Evolutionary conservation across 2,113 vertebrate species (phyloP), one percentile per base, ranked within the genome.

Genomic region (Beaufortia kweichowensis): DNA sequence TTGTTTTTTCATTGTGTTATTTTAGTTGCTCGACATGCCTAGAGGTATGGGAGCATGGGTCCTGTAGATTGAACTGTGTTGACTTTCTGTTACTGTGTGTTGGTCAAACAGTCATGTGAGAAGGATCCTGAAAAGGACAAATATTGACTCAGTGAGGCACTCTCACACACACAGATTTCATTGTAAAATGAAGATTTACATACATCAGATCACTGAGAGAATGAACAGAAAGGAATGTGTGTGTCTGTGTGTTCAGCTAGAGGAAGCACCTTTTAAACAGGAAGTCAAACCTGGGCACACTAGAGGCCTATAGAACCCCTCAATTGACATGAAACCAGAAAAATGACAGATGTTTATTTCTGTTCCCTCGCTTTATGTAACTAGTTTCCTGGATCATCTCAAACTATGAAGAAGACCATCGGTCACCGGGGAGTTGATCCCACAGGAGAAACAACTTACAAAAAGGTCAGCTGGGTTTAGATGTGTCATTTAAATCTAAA

Each of bases 381-480:
- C 63, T 80, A 98, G 96, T 89, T 87, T 21, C 94, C 95, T 2
- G 87, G 91, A 95, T 89, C 89, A 2, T 84, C 92, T 15, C 91
- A 87, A 0, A 90, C 90, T 55, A 89, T 92, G 2, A 94, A 95
- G 84, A 94, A 91, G 87, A 98, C 95, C 1, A 94, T 95, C 23
- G 96, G 97, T 0, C 97, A 99, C 85, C 86, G 96, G 60, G 86
- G 96, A 59, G 95, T 98, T 69, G 93, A 97, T 86, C 92, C 93
- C 64, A 96, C 94, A 0, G 97, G 97, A 0, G 96, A 98, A 81
- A 99, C 96, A 0, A 98, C 96, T 0, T 99, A 99, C 73, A 99
- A 99, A 82, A 99, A 99, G 94, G 97, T 95, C 9, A 70, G 90
- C 29, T 57, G 91, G 90, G 87, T 91, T 91, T 11, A 41, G 3